Evolutionary conservation across 2,888 invertebrate species (phyloP).

Genomic region (Unio delphinus): DNA sequence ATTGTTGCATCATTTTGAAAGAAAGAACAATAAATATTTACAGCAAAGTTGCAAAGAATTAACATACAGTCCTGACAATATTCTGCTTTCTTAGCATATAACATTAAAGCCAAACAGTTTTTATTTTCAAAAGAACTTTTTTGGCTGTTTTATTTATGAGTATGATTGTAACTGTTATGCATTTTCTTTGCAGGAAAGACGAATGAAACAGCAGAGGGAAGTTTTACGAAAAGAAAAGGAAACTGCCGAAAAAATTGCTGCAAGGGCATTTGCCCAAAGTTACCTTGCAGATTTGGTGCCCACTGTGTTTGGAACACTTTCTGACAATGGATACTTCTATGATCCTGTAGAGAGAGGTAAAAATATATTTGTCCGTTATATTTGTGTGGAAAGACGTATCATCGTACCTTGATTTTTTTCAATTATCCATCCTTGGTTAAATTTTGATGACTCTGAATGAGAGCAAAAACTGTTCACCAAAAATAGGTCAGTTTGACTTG

Average conservation of each 20-base stretch:
- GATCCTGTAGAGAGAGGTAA: conserved; percentile 78
- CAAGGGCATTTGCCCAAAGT: conserved; percentile 86
- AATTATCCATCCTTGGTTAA: too few relatives aligned
- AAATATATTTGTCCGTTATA: too few relatives aligned
- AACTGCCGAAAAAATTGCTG: conserved; percentile 86
- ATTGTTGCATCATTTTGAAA: too few relatives aligned
- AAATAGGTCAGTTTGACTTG: too few relatives aligned
- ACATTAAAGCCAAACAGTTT: neutral
- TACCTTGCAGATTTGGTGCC: conserved; percentile 91
- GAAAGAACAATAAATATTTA: too few relatives aligned
- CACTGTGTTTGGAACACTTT: conserved; percentile 84
- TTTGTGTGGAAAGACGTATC: too few relatives aligned
- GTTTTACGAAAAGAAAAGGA: conserved; percentile 79
- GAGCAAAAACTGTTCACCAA: too few relatives aligned
- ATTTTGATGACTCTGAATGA: too few relatives aligned
- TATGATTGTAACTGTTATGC: neutral
- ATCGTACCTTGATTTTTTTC: too few relatives aligned
- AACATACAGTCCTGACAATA: neutral
- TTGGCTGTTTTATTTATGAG: neutral
- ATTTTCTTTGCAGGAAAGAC: conserved; percentile 75
- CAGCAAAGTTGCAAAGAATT: too few relatives aligned
- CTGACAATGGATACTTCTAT: conserved; percentile 79
- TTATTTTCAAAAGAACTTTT: neutral
- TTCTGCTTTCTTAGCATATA: neutral
- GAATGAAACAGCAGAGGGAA: conserved; percentile 81